Conservation (phyloP, 2,888 invertebrate genomes). For the Bembecia ichneumoniformis region DNA sequence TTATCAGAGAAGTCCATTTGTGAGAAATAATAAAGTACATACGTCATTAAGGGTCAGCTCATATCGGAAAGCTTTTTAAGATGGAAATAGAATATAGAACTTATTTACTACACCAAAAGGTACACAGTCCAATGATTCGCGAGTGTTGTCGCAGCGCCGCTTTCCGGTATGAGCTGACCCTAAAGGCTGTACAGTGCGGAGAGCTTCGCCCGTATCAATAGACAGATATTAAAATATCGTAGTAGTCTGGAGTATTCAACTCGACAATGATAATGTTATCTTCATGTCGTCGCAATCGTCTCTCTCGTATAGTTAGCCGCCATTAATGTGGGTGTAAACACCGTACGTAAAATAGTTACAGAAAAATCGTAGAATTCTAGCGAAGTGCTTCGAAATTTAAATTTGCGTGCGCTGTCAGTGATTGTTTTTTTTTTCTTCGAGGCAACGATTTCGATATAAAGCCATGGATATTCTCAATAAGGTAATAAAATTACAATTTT, state of each 20-base stretch:
- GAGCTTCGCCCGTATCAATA: too few relatives aligned
- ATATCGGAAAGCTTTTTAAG: too few relatives aligned
- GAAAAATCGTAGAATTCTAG: too few relatives aligned
- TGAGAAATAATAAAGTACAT: too few relatives aligned
- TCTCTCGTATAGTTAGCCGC: background rate
- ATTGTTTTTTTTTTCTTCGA: background rate
- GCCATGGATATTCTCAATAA: conserved; percentile 10
- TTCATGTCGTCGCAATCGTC: background rate
- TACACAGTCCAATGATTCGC: too few relatives aligned
- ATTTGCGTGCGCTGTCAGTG: background rate
- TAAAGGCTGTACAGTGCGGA: too few relatives aligned
- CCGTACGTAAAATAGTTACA: background rate
- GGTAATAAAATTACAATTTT: conserved; percentile 2
- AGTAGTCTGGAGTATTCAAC: background rate
- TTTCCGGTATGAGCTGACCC: too few relatives aligned
- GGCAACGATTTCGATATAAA: background rate
- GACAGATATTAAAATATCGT: background rate
- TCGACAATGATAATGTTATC: conserved; percentile 1
- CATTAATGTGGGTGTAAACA: background rate
- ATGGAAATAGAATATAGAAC: too few relatives aligned
- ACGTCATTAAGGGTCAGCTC: too few relatives aligned
- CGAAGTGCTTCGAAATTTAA: background rate
- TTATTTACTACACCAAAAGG: too few relatives aligned
- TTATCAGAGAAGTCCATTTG: too few relatives aligned
- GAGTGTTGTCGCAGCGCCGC: too few relatives aligned